Percentiles rank a stretch among this genome's conserved stretches.
Conservation (phyloP, 1,140 invertebrate genomes). For the Temnothorax nylanderi region DNA sequence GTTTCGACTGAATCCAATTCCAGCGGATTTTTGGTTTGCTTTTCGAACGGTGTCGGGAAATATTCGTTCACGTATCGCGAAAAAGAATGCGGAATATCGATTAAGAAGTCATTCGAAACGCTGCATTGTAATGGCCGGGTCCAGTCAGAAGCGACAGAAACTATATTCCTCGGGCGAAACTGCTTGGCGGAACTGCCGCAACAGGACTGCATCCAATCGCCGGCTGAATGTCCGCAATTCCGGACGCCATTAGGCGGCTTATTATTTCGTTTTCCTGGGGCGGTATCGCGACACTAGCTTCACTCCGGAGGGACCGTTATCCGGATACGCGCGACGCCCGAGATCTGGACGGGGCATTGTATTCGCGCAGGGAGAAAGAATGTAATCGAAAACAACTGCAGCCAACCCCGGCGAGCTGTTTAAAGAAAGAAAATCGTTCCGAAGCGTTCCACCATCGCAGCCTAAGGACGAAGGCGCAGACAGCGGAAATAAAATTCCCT, state of each 20-base stretch:
- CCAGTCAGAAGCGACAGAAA: constrained; percentile 56
- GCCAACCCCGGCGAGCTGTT: constrained; percentile 44
- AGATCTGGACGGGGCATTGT: constrained; percentile 67
- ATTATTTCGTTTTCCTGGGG: constrained; percentile 81
- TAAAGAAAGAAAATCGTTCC: constrained; percentile 32
- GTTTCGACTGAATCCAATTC: constrained; percentile 36
- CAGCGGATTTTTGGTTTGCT: constrained; percentile 38
- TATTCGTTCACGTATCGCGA: constrained; percentile 38
- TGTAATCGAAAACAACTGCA: constrained; percentile 65
- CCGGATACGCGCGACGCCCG: constrained; percentile 61
- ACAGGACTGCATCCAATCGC: constrained; percentile 80
- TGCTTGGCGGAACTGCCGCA: constrained; percentile 73
- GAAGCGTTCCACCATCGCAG: constrained; percentile 5
- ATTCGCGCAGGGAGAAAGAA: constrained; percentile 58
- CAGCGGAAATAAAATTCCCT: constrained; percentile 28
- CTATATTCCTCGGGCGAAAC: constrained; percentile 67
- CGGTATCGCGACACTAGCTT: constrained; percentile 68
- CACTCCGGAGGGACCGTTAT: constrained; percentile 70
- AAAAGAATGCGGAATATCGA: constrained; percentile 78
- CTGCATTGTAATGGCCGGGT: constrained; percentile 38
- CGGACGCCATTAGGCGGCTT: constrained; percentile 79
- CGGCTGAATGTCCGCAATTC: constrained; percentile 80
- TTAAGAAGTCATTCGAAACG: constrained; percentile 79
- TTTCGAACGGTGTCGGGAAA: constrained; percentile 1
- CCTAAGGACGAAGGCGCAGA: constrained; percentile 1